Evolutionary conservation across 2,797 vertebrate genomes (phyloP), one percentile per base, ranked within the genome.

Genomic region (Artibeus jamaicensis): DNA sequence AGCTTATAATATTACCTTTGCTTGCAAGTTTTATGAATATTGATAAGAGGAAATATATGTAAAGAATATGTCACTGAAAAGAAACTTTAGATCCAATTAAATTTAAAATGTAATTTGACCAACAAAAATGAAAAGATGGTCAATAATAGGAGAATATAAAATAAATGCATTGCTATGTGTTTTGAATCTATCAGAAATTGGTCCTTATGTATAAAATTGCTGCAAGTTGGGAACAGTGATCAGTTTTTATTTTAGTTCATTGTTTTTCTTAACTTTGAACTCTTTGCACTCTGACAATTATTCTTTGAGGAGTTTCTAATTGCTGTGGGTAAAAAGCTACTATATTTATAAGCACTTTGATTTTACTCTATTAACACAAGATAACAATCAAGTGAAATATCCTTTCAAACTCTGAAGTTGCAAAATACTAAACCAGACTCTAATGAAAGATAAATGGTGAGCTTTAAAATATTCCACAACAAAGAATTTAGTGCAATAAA

Each of bases 361-460:
- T 18, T 67, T 68, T 79, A 84, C 10, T 78, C 1, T 76, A 71
- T 85, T 88, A 89, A 50, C 39, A 82, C 44, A 81, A 85, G 29
- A 32, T 81, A 46, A 12, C 83, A 76, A 74, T 59, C 79, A 89
- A 96, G 22, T 44, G 12, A 89, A 1, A 24, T 53, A 29, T 88
- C 24, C 6, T 18, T 94, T 81, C 84, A 83, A 96, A 81, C 0
- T 14, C 32, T 42, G 12, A 82, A 86, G 44, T 55, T 18, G 70
- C 76, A 93, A 83, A 96, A 48, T 3, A 95, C 84, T 89, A 76
- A 10, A 79, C 9, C 18, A 85, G 78, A 46, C 11, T 70, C 94
- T 92, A 93, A 79, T 93, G 86, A 95, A 97, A 94, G 94, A 67
- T 93, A 94, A 96, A 92, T 57, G 59, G 8, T 10, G 68, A 91